phyloP scores from a whole-genome alignment of 1,140 invertebrate genomes.

The Macrosteles quadrilineatus region DNA sequence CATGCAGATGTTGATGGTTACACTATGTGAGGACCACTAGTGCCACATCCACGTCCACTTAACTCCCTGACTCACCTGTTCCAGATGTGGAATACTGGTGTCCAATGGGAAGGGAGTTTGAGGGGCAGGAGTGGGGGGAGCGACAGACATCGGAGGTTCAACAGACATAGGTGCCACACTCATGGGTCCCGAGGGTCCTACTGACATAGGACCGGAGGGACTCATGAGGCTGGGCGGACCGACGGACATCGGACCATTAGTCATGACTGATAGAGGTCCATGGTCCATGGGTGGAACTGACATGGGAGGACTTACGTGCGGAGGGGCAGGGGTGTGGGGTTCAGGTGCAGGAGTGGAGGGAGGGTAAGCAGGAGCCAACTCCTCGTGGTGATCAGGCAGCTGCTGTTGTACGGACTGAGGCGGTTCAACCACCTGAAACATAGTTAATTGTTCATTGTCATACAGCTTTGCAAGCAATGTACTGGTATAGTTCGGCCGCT shows the following conservation, averaged over 20 bases:
- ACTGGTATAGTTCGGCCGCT: too few species aligned
- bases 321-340: slow-evolving; percentile 38
- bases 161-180: not conserved
- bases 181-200: not conserved
- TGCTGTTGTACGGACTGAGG: slow-evolving; percentile 35
- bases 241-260: not conserved
- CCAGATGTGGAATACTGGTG: slow-evolving; percentile 18
- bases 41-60: too few species aligned
- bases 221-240: not conserved
- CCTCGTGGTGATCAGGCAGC: not conserved
- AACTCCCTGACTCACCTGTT: slow-evolving; percentile 27
- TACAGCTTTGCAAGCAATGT: too few species aligned
- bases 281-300: slow-evolving; percentile 34
- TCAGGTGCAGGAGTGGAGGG: slow-evolving; percentile 26
- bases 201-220: not conserved
- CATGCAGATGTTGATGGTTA: too few species aligned
- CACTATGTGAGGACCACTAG: too few species aligned
- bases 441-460: too few species aligned
- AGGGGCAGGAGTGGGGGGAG: slow-evolving; percentile 22
- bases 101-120: slow-evolving; percentile 2
- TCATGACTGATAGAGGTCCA: slow-evolving; percentile 27
- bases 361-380: slow-evolving; percentile 11
- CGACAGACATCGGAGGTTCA: slow-evolving; percentile 17
- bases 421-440: slow-evolving; percentile 41
- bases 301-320: slow-evolving; percentile 18